Conservation (phyloP, 2,113 vertebrate genomes). For the Carassius gibelio region DNA sequence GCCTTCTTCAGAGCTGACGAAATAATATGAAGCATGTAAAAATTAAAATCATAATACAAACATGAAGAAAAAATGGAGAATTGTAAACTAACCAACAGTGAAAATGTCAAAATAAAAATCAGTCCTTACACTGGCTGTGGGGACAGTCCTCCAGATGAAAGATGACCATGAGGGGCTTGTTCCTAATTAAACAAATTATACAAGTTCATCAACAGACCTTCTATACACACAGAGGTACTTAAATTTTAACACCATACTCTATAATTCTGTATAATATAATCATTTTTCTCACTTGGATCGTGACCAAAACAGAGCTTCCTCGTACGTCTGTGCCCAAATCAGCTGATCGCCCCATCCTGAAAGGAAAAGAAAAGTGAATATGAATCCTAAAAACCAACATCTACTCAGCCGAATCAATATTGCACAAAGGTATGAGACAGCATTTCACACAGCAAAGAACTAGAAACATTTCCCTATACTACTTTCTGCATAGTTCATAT, state of each 20-base stretch:
- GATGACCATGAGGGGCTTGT: slow-evolving; percentile 92
- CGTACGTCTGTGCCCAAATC: slow-evolving; percentile 94
- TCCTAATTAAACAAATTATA: slow-evolving; percentile 70
- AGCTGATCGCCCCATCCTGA: slow-evolving; percentile 95
- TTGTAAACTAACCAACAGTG: background rate
- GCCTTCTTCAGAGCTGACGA: slow-evolving; percentile 86
- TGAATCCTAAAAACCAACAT: background rate
- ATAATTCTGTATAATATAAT: background rate
- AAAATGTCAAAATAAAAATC: background rate
- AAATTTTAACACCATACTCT: background rate
- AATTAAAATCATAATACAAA: slow-evolving; percentile 6
- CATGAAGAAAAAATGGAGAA: background rate
- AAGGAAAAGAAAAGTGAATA: slow-evolving; percentile 1
- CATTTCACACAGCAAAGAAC: background rate
- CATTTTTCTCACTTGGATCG: slow-evolving; percentile 76
- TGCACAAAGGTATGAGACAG: background rate
- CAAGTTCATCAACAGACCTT: background rate
- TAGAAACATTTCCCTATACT: background rate
- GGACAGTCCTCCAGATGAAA: slow-evolving; percentile 93
- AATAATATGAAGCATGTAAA: background rate
- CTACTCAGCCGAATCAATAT: background rate
- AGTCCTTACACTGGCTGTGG: slow-evolving; percentile 83
- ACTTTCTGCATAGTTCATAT: background rate
- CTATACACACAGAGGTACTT: background rate
- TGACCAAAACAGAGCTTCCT: slow-evolving; percentile 88